Conservation (phyloP, 2,888 invertebrate genomes). For the Epistrophe grossulariae region DNA sequence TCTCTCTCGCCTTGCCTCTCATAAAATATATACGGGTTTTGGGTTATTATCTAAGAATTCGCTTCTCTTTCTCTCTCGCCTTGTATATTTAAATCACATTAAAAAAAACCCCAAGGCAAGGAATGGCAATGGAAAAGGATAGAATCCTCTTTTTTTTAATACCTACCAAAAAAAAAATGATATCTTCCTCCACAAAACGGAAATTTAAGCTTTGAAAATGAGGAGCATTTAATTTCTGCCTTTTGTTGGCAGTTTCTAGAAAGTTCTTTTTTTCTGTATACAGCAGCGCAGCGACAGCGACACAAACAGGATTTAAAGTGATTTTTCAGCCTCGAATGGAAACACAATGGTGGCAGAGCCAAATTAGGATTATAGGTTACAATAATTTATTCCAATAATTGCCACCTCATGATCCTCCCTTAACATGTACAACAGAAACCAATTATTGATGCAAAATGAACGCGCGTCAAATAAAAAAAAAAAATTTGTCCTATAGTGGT, state of each 20-base stretch:
- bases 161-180: neutral
- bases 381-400: conserved; percentile 72
- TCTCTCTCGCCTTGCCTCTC: neutral
- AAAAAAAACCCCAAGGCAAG: conserved; percentile 23
- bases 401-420: conserved; percentile 13
- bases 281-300: neutral
- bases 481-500: neutral
- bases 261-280: neutral
- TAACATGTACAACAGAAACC: conserved; percentile 2
- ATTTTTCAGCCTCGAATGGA: conserved; percentile 46
- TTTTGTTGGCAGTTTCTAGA: conserved; percentile 44
- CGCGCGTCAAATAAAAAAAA: conserved; percentile 36
- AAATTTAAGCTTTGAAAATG: conserved; percentile 38
- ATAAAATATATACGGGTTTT: conserved; percentile 51
- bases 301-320: conserved; percentile 13
- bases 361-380: conserved; percentile 68
- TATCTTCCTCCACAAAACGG: neutral
- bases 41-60: conserved; percentile 58
- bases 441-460: conserved; percentile 41
- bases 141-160: neutral
- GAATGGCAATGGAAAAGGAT: neutral
- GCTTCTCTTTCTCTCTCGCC: neutral
- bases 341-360: conserved; percentile 44
- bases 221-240: conserved; percentile 59
- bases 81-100: conserved; percentile 32